These are phyloP conservation scores for Teleogryllus oceanicus DNA, from an alignment of 2,888 invertebrate species.

Conservation along the genomic window DNA sequence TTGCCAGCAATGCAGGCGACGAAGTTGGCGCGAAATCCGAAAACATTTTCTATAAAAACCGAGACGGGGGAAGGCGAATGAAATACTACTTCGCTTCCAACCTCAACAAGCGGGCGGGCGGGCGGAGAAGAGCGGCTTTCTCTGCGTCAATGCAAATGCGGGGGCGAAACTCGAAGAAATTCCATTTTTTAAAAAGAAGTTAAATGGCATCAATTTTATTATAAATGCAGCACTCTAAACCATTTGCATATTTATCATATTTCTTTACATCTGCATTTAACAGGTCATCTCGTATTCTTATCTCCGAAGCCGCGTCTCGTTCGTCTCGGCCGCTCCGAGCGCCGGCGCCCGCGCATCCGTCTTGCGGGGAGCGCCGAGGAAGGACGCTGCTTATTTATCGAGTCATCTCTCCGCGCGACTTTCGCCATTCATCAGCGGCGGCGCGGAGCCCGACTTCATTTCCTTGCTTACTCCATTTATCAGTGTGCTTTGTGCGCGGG, in stretches of 20 bases:
- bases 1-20: neutral
- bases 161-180: neutral
- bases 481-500: too few relatives aligned
- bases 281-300: neutral
- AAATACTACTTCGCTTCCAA: neutral
- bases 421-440: neutral
- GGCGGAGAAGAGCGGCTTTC: neutral
- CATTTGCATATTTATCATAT: constrained; percentile 18
- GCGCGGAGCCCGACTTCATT: too few relatives aligned
- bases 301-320: neutral
- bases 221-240: constrained; percentile 10
- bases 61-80: neutral
- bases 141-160: constrained; percentile 2
- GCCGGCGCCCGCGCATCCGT: neutral
- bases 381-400: constrained; percentile 9
- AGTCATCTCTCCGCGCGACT: neutral
- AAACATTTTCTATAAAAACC: neutral
- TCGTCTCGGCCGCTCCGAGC: too few relatives aligned
- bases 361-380: neutral
- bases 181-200: constrained; percentile 18
- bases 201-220: constrained; percentile 18
- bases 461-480: too few relatives aligned
- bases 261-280: constrained; percentile 18
- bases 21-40: constrained; percentile 1
- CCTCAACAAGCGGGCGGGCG: neutral